Evolutionary conservation across 2,113 vertebrate species (phyloP).

Genomic region (Pelmatolapia mariae): DNA sequence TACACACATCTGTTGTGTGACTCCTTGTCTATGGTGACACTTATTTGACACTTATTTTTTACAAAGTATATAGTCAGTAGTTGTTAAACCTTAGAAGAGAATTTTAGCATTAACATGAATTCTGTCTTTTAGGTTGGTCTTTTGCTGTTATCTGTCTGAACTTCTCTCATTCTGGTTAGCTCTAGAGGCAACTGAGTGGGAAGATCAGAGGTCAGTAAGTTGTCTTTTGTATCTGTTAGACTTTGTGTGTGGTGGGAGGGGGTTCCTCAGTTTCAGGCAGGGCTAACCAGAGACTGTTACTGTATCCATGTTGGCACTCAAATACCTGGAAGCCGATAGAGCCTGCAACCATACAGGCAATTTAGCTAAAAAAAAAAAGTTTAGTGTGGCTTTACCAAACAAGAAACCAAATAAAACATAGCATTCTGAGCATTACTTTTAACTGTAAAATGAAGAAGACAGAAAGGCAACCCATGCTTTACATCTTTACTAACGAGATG

Average conservation of each 20-base stretch:
- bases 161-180: not conserved
- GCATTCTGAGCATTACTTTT: not conserved
- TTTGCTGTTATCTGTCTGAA: not conserved
- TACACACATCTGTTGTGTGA: not conserved
- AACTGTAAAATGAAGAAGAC: not conserved
- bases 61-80: not conserved
- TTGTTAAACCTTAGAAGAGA: not conserved
- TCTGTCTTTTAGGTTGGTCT: not conserved
- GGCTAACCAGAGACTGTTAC: not conserved
- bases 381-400: not conserved
- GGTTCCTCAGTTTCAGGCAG: conserved; percentile 2
- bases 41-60: not conserved
- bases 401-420: not conserved
- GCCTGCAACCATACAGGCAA: not conserved
- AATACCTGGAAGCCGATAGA: conserved; percentile 23
- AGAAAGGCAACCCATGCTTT: not conserved
- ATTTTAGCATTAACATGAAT: not conserved
- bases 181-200: not conserved
- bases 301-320: not conserved
- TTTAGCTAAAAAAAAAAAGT: not conserved
- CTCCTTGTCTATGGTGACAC: not conserved
- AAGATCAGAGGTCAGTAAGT: conserved; percentile 50
- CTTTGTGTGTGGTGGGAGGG: not conserved
- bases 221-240: conserved; percentile 27
- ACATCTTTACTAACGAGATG: not conserved